These are phyloP conservation scores for Magallana angulata DNA, from an alignment of 1,140 invertebrate genomes.

Conservation along the genomic window DNA sequence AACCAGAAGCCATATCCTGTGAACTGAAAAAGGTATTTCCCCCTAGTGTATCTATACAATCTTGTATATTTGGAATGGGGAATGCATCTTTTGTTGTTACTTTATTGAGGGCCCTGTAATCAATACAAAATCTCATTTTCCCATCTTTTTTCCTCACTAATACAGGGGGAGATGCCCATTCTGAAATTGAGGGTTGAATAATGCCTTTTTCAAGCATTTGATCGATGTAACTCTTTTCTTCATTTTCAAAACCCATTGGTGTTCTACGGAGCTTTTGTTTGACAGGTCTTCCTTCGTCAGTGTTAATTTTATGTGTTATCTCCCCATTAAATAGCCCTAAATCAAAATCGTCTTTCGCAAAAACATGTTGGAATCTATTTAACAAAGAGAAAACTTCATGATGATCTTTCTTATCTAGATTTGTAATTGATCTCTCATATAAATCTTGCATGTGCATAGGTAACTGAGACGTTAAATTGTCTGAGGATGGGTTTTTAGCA, in stretches of 20 bases:
- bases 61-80: no score
- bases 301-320: slow-evolving; percentile 46
- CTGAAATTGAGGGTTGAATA: slow-evolving; percentile 42
- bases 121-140: slow-evolving; percentile 41
- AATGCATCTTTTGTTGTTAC: no score
- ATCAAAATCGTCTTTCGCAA: slow-evolving; percentile 34
- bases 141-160: slow-evolving; percentile 43
- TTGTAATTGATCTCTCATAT: background rate
- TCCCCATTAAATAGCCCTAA: slow-evolving; percentile 32
- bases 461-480: background rate
- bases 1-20: no score
- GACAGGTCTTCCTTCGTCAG: background rate
- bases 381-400: slow-evolving; percentile 38
- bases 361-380: slow-evolving; percentile 29
- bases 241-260: slow-evolving; percentile 38
- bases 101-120: no score
- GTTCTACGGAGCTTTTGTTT: background rate
- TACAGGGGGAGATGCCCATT: slow-evolving; percentile 50
- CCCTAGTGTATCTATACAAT: no score
- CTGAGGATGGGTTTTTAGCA: background rate
- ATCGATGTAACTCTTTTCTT: slow-evolving; percentile 9
- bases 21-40: no score
- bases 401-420: background rate
- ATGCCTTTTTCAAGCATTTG: slow-evolving; percentile 42
- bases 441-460: background rate